Conservation (phyloP, 2,888 invertebrate genomes). For the Campoletis raptor region DNA sequence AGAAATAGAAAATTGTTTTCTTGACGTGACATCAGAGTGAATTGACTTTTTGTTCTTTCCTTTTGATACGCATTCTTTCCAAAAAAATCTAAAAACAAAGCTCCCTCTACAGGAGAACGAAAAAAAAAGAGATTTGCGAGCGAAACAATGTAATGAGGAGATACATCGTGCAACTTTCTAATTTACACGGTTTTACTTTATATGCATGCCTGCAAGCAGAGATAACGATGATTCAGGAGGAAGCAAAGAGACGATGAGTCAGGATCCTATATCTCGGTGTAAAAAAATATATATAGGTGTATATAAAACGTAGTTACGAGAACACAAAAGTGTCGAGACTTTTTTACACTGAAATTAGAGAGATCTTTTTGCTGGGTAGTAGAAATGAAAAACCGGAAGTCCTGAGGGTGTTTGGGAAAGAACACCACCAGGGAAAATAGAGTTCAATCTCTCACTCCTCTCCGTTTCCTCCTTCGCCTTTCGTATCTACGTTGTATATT, state of each 20-base stretch:
- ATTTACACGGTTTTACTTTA: conserved; percentile 4
- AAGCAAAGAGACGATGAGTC: not conserved
- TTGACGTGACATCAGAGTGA: no score
- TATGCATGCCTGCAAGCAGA: not conserved
- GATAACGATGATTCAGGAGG: conserved; percentile 53
- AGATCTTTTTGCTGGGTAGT: conserved; percentile 15
- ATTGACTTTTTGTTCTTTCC: not conserved
- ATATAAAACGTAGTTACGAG: not conserved
- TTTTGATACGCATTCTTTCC: not conserved
- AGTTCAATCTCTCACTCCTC: not conserved
- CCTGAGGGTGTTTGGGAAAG: conserved; percentile 28
- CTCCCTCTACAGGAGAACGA: not conserved
- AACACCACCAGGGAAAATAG: conserved; percentile 24
- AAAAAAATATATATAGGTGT: not conserved
- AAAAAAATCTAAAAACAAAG: not conserved
- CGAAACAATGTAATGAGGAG: not conserved
- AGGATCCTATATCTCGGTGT: not conserved
- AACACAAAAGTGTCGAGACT: conserved; percentile 20
- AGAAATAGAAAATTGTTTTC: not conserved
- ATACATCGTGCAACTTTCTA: not conserved
- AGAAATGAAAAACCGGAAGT: conserved; percentile 54
- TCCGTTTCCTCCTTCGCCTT: not conserved
- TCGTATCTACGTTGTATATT: conserved; percentile 10
- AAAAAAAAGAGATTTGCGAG: not conserved
- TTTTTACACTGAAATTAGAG: conserved; percentile 37